phyloP scores from a whole-genome alignment of 2,113 vertebrate genomes.

The Rhineura floridana region DNA sequence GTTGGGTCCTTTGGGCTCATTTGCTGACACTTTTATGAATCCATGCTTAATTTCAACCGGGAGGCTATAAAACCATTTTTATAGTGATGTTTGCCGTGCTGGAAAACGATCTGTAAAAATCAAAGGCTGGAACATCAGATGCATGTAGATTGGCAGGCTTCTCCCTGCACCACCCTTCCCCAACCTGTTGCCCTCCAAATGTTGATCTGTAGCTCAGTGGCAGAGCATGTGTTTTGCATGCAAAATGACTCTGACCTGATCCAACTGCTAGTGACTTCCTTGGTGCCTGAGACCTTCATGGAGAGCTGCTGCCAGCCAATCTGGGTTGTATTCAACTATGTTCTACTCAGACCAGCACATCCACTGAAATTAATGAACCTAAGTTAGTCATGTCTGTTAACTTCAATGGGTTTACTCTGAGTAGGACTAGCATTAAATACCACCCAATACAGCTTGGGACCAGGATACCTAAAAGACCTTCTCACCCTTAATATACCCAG shows the following conservation, averaged over 20 bases:
- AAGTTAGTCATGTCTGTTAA: too few relatives aligned
- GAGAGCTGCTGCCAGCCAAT: too few relatives aligned
- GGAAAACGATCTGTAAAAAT: constrained; percentile 50
- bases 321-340: too few relatives aligned
- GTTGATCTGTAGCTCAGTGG: neutral
- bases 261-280: too few relatives aligned
- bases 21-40: constrained; percentile 63
- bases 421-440: too few relatives aligned
- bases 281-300: too few relatives aligned
- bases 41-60: constrained; percentile 21
- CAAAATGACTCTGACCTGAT: neutral
- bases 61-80: constrained; percentile 56
- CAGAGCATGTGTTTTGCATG: neutral
- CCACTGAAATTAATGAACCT: too few relatives aligned
- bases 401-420: too few relatives aligned
- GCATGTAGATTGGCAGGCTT: rapidly evolving
- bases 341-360: too few relatives aligned
- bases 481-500: too few relatives aligned
- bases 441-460: too few relatives aligned
- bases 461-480: too few relatives aligned
- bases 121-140: constrained; percentile 33
- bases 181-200: neutral
- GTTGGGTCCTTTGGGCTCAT: neutral
- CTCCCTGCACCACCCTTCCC: neutral
- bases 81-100: neutral